These are phyloP conservation scores for Drosophila dunni DNA, from an alignment of 1,140 invertebrate genomes.

Conservation along the genomic window DNA sequence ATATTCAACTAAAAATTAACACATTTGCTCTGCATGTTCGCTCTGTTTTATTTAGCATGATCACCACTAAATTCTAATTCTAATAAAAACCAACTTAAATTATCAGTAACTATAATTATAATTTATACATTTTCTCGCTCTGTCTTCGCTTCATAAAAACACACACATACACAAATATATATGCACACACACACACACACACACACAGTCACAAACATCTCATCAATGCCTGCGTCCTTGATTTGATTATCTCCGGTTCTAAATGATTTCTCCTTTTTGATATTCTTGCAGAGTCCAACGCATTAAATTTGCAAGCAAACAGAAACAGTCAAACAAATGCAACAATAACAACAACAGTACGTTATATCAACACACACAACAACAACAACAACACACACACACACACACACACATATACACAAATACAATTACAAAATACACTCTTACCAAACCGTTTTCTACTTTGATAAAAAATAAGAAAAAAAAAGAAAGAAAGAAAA, in stretches of 20 bases:
- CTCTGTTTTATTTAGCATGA: slow-evolving; percentile 25
- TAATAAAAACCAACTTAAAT: slow-evolving; percentile 3
- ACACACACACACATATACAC: slow-evolving; percentile 47
- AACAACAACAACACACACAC: slow-evolving; percentile 45
- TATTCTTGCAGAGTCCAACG: slow-evolving; percentile 82
- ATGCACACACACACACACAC: neutral
- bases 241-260: slow-evolving; percentile 34
- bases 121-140: neutral
- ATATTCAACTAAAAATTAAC: slow-evolving; percentile 28
- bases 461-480: slow-evolving; percentile 73
- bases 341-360: slow-evolving; percentile 51
- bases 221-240: slow-evolving; percentile 35
- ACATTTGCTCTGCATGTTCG: slow-evolving; percentile 38
- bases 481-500: slow-evolving; percentile 40
- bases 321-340: slow-evolving; percentile 63
- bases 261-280: slow-evolving; percentile 60
- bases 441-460: slow-evolving; percentile 76
- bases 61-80: slow-evolving; percentile 21
- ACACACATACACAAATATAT: neutral
- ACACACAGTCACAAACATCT: slow-evolving; percentile 2
- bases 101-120: slow-evolving; percentile 1
- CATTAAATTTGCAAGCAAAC: slow-evolving; percentile 68
- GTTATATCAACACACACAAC: slow-evolving; percentile 26
- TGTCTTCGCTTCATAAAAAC: neutral
- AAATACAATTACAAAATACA: slow-evolving; percentile 61